Evolutionary conservation across 2,113 vertebrate genomes (phyloP).

Genomic region (Spilogale gracilis): DNA sequence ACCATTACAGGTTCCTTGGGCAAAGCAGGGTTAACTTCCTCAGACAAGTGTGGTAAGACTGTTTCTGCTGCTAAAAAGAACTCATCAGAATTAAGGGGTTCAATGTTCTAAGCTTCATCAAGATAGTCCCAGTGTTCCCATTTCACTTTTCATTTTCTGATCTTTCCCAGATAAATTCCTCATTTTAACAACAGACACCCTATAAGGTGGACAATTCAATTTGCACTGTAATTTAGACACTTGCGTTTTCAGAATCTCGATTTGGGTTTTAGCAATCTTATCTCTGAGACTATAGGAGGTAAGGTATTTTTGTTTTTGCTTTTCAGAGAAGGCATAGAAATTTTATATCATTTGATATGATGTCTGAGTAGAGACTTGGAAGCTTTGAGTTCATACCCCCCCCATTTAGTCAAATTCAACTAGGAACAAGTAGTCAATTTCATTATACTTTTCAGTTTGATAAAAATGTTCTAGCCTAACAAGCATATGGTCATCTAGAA

Average conservation of each 20-base stretch:
- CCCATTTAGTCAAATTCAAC: neutral
- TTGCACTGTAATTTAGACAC: neutral
- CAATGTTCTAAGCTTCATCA: neutral
- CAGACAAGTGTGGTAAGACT: neutral
- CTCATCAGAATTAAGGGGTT: neutral
- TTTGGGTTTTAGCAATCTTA: neutral
- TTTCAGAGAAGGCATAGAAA: neutral
- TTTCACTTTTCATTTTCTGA: neutral
- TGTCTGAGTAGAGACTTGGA: neutral
- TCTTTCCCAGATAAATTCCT: neutral
- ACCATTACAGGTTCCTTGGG: neutral
- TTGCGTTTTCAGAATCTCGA: neutral
- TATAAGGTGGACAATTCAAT: neutral
- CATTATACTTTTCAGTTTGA: neutral
- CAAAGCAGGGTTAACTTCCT: neutral
- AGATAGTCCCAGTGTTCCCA: neutral
- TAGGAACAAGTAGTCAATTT: neutral
- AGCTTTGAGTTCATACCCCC: neutral
- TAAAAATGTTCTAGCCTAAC: neutral
- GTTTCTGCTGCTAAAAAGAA: neutral
- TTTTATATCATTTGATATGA: neutral
- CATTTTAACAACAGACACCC: neutral
- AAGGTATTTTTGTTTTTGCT: neutral
- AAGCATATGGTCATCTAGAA: neutral
- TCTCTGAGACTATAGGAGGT: neutral